Conservation (phyloP, 2,797 vertebrate species). For the Falco novaeseelandiae region DNA sequence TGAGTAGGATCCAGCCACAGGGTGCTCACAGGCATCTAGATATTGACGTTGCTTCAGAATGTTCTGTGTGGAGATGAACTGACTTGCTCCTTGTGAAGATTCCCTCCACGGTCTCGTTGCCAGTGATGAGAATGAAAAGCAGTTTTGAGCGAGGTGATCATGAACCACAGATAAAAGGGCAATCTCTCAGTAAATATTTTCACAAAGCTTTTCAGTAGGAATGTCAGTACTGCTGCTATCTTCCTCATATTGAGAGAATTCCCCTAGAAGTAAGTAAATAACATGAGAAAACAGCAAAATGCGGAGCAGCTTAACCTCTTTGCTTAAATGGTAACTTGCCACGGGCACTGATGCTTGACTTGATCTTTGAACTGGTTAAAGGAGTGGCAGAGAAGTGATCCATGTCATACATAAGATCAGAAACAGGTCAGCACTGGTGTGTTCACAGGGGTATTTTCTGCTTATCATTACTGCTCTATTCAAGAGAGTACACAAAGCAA, state of each 20-base stretch:
- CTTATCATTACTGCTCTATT: fast-evolving
- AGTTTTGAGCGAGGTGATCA: not conserved
- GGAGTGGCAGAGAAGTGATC: not conserved
- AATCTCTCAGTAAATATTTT: not conserved
- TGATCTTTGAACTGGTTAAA: not conserved
- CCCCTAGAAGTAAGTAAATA: not conserved
- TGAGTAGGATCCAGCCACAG: not conserved
- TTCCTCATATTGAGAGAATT: not conserved
- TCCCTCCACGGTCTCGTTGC: not conserved
- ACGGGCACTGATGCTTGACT: not conserved
- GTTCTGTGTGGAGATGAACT: not conserved
- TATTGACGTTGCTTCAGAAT: not conserved
- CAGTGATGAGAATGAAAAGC: not conserved
- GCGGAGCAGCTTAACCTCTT: not conserved
- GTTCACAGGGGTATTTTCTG: not conserved
- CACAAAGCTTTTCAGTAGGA: not conserved
- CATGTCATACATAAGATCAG: not conserved
- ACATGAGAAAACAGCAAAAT: not conserved
- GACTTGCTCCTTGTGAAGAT: not conserved
- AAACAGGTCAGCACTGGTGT: not conserved
- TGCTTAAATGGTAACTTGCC: not conserved
- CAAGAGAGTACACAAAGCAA: not conserved
- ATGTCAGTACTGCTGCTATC: not conserved
- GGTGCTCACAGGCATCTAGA: not conserved
- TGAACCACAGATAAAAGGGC: not conserved